Base-by-base conservation (phyloP, 2,113 vertebrate species). In the Chaetura pelagica region DNA sequence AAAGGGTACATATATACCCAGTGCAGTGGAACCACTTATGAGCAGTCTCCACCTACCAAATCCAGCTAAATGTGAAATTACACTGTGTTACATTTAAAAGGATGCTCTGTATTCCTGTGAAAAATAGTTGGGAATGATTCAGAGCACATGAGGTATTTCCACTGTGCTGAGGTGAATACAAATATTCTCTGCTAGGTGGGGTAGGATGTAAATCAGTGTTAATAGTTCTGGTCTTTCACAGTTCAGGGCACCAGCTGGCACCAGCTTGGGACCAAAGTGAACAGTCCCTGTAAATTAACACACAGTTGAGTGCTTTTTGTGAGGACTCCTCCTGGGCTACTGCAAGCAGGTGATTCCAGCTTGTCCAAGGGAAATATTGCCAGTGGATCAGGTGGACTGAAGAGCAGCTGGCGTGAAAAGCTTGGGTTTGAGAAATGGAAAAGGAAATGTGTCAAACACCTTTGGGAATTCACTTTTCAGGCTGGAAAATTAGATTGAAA, bases 401-500 rank as follows among this genome's bases (percentile, higher is more conserved):
- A 74, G 48, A 69, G 57, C 57, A 81, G 44, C 76, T 61, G 52
- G 30, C 3, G 4, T 27, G 59, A 85, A 90, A 82, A 88, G 4
- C 62, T 66, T 77, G 66, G 79, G 34, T 88, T 86, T 77, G 82
- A 91, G 68, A 71, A 87, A 54, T 35, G 23, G 89, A 71, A 89
- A 74, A 1, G 3, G 81, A 76, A 81, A 92, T 0, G 6, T 40
- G 35, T 93, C 69, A 54, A 86, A 78, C 38, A n/a, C 1, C 0
- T 63, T 68, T 90, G 79, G 23, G 84, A 54, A 17, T 55, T 71
- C 61, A n/a, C n/a, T 94, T 24, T 32, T 20, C 7, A 4, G 62
- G 40, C 61, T 93, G 54, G 72, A 88, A 90, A 88, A 76, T 40
- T 59, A 81, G 82, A 72, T 10, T 75, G 79, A 68, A 81, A 93